Conservation (phyloP, 2,797 vertebrate genomes). For the Onychomys leucogaster region DNA sequence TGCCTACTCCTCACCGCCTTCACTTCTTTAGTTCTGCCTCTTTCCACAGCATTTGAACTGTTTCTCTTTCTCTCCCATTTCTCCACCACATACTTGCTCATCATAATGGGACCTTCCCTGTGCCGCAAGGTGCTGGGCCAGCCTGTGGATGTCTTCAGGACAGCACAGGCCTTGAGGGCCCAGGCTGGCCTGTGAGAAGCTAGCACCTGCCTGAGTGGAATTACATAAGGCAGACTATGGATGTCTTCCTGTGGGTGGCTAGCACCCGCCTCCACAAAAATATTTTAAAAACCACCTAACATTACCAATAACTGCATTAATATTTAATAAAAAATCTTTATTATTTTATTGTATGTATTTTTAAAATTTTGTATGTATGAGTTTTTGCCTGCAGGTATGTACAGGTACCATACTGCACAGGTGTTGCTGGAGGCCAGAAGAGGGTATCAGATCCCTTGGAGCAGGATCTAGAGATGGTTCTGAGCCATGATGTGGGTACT, state of each 20-base stretch:
- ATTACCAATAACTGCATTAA: background rate
- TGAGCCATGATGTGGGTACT: too few species aligned
- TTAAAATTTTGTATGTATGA: background rate
- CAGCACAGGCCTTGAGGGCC: background rate
- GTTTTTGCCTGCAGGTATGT: background rate
- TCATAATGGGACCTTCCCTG: background rate
- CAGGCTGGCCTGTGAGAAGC: background rate
- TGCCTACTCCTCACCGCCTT: background rate
- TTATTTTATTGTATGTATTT: background rate
- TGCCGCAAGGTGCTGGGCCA: background rate
- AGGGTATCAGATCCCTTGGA: background rate
- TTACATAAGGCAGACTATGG: background rate
- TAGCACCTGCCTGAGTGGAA: background rate
- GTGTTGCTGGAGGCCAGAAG: too few species aligned
- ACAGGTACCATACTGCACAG: background rate
- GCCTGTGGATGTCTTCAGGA: background rate
- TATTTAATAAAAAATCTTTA: background rate
- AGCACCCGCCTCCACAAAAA: background rate
- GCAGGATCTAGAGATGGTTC: background rate
- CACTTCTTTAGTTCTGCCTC: background rate
- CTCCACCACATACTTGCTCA: background rate
- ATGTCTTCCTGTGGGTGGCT: background rate
- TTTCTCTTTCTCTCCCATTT: background rate
- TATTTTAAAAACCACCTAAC: background rate
- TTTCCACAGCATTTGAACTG: background rate